Base-by-base conservation (phyloP, 2,797 vertebrate species). In the Heterohyrax brucei region DNA sequence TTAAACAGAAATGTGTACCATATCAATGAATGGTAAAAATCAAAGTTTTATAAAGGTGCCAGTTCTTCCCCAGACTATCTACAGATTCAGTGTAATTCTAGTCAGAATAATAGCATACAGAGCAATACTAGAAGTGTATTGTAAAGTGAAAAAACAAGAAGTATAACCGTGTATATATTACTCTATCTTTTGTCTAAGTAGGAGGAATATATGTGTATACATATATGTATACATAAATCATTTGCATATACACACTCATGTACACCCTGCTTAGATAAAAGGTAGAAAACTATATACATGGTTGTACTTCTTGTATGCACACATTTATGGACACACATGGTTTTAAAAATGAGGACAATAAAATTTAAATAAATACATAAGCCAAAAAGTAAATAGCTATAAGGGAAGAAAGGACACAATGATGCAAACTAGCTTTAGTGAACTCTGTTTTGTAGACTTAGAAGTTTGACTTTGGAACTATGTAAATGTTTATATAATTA, bases 1-100 rank as follows among this genome's bases (percentile, higher is more conserved):
- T 22, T 86, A 85, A 61, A 28, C 66, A 79, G 44, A 92, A 2
- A 22, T 28, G 53, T 19, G 80, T 21, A 66, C n/a, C 64, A 56
- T 59, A 13, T 85, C 83, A 89, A 73, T 48, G 79, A 16, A 82
- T 82, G 26, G 33, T 46, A 93, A 89, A 73, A 33, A 7, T 95
- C 16, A 87, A 1, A 48, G 10, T 78, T 84, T 70, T 70, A 18
- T 19, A 39, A 72, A 84, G 64, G 64, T 66, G 28, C 93, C 66
- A 89, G 0, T 50, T 26, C 16, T 9, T 7, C 6, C 28, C 61
- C 30, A 30, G 56, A 2, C 3, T 2, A 33, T n/a, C 73, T 84
- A 2, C 72, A 80, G 56, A 93, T 21, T 66, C 4, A 85, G 1
- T 59, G 2, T 85, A 66, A 48, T 84, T 22, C 12, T 46, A 84